Evolutionary conservation across 1,140 invertebrate species (phyloP), one percentile per base, ranked within the genome.

Genomic region (Drosophila nebulosa): DNA sequence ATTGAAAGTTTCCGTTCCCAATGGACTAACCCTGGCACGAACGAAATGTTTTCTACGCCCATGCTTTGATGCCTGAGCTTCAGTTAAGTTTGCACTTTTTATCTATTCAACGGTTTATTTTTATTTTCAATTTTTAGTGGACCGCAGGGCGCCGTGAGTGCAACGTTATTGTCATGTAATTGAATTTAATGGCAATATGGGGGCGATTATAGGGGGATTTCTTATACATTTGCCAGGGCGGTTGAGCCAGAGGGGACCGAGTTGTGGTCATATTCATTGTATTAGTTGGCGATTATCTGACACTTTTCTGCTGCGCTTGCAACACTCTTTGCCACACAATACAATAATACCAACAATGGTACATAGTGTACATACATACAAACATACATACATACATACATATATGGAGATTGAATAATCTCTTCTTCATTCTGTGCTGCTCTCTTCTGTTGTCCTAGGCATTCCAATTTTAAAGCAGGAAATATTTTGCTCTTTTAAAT

Each of bases 151-250:
- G 74, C 83, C 81, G 76, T 86, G 81, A 86, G 81, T 78, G 64
- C 78, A 67, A 74, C 81, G 70, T 86, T 86, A 86, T 86, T 88
- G 83, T 88, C 83, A 55, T 86, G 79, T 86, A 86, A 86, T 86
- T 86, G 81, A 86, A 86, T 86, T 78, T 88, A 86, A 86, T 81
- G 70, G 81, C 83, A 69, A 80, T 75, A 62, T 68, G 71, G 71
- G 70, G 71, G 70, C 62, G 63, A 66, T 64, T 74, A 63, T 70
- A 42, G 27, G 52, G 69, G 61, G 60, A 53, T 72, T 76, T 70
- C 64, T 74, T 53, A 30, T 53, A 52, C 64, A 68, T 63, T 73
- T 71, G 70, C 39, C 39, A 78, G n/a, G n/a, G n/a, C n/a, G n/a
- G n/a, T 46, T 21, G 60, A 10, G 16, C 16, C 9, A 21, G 39